phyloP scores from a whole-genome alignment of 64 coral and sea anemone genomes.

The Catalaphyllia jardinei region DNA sequence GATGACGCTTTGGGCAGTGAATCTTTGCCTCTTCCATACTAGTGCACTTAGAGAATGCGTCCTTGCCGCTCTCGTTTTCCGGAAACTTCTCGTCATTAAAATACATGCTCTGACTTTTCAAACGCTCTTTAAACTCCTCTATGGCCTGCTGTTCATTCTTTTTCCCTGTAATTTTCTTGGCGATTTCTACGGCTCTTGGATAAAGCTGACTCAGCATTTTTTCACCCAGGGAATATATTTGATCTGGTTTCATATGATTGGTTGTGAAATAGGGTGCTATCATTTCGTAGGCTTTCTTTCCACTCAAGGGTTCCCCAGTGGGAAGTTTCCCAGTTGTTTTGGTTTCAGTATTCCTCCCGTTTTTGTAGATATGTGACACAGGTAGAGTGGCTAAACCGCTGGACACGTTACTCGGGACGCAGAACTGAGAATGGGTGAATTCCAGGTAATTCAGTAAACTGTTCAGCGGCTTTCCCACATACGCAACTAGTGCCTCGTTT shows the following conservation, averaged over 20 bases:
- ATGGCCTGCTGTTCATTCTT: constrained; percentile 56
- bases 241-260: constrained; percentile 72
- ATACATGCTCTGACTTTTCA: constrained; percentile 77
- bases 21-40: constrained; percentile 69
- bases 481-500: constrained; percentile 61
- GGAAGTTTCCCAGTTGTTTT: constrained; percentile 76
- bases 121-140: constrained; percentile 66
- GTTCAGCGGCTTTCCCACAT: constrained; percentile 71
- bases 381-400: constrained; percentile 89
- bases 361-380: constrained; percentile 68
- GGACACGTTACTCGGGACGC: constrained; percentile 85
- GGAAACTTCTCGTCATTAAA: constrained; percentile 89
- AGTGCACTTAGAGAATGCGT: constrained; percentile 73
- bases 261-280: constrained; percentile 94
- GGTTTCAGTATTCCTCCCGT: constrained; percentile 52
- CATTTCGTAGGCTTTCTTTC: constrained; percentile 80
- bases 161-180: constrained; percentile 62
- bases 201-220: constrained; percentile 82
- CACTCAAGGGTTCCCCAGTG: constrained; percentile 59
- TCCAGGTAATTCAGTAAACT: constrained; percentile 71
- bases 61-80: constrained; percentile 75
- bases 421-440: constrained; percentile 71
- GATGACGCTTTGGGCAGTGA: constrained; percentile 76
- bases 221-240: constrained; percentile 72
- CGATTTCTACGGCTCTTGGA: constrained; percentile 68